Evolutionary conservation across 2,888 invertebrate species (phyloP), one percentile per base, ranked within the genome.

Genomic region (Melinaea menophilus): DNA sequence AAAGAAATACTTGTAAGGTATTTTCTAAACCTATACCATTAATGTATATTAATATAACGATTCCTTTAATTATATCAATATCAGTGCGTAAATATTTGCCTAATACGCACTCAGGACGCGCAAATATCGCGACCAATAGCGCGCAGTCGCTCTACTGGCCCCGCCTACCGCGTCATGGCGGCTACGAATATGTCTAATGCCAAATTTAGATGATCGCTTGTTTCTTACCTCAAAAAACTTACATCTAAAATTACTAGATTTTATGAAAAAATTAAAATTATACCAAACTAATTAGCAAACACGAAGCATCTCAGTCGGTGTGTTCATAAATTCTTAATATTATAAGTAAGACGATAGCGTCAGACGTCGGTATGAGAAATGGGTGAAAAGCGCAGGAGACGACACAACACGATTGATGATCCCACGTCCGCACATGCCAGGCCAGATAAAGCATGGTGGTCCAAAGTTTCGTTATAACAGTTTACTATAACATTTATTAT

Each of bases 161-260:
- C 83, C 89, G 86, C 88, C 89, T 75, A 81, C 77, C 82, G 76
- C 81, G 87, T 77, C 81, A 89, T 90, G 89, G 87, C 88, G 81
- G 88, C 85, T 80, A 73, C 78, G 74, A 79, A 81, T 79, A 78
- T 75, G 77, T 72, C 79, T 85, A 84, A 84, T 79, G 82, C 86
- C 89, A 88, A 86, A 88, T 86, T 88, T 86, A 86, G 85, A 83
- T 78, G 78, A 69, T 69, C 67, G 61, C 61, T 61, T 65, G 65
- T 64, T 65, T 64, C 59, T 58, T 56, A 57, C 47, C 57, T 31
- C 47, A 46, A 33, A 33, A 61, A 55, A 56, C 13, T 33, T 54
- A 34, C 46, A 48, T 57, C 54, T 55, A 63, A 61, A 22, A 58
- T n/a, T 48, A 48, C 22, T 22, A 13, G 7, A 51, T 22, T 31